Conservation (phyloP, 1,140 invertebrate genomes). For the Amyelois transitella region DNA sequence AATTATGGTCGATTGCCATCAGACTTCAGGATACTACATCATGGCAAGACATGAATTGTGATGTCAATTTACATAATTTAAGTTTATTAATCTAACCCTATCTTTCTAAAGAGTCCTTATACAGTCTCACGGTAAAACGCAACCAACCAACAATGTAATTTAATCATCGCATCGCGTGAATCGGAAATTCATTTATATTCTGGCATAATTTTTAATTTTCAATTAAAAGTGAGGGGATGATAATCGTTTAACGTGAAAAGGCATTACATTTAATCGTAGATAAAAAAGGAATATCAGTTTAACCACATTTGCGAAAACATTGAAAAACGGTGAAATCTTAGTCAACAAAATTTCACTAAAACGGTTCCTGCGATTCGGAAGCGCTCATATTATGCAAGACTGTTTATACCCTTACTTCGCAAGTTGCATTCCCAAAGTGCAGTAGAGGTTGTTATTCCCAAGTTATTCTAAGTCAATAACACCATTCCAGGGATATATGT, state of each 20-base stretch:
- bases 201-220: too few relatives aligned
- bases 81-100: too few relatives aligned
- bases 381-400: not conserved
- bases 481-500: slow-evolving; percentile 59
- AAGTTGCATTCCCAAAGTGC: slow-evolving; percentile 35
- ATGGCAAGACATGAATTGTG: not conserved
- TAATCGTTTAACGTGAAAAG: too few relatives aligned
- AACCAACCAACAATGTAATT: too few relatives aligned
- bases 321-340: not conserved
- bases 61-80: not conserved
- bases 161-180: too few relatives aligned
- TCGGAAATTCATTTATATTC: too few relatives aligned
- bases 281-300: too few relatives aligned
- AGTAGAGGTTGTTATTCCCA: slow-evolving; percentile 39
- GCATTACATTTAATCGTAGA: too few relatives aligned
- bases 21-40: not conserved
- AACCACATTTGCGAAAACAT: not conserved
- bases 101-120: too few relatives aligned
- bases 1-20: not conserved
- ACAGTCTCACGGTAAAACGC: too few relatives aligned
- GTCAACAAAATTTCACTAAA: not conserved
- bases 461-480: slow-evolving; percentile 58
- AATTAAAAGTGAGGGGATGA: too few relatives aligned
- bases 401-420: slow-evolving; percentile 22
- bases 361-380: not conserved